A percentile compares a stretch with the other conserved stretches of the same genome.
Evolutionary conservation across 35 echinoderm and acorn worm species (phyloP).

Genomic region (Ophiothrix spiculata): DNA sequence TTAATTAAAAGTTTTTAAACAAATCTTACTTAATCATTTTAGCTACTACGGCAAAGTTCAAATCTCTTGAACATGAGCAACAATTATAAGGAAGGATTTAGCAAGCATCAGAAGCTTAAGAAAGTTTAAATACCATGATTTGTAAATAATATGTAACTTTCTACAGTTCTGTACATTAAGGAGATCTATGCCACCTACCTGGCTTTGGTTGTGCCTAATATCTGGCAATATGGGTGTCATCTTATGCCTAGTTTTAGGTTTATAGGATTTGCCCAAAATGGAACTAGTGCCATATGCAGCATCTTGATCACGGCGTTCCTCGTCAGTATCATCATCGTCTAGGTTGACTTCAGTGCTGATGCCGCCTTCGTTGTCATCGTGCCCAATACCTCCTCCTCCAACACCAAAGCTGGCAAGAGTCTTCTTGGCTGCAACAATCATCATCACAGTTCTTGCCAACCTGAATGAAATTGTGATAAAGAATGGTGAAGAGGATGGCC

Average conservation of each 20-base stretch:
- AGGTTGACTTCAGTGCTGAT: constrained; percentile 22
- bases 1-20: too few relatives aligned
- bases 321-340: constrained; percentile 44
- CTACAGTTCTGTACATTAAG: too few relatives aligned
- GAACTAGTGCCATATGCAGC: constrained; percentile 55
- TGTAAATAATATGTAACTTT: too few relatives aligned
- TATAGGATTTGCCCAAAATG: constrained; percentile 97
- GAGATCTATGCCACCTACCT: too few relatives aligned
- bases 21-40: too few relatives aligned
- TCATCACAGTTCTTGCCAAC: constrained; percentile 86
- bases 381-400: not conserved
- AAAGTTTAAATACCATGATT: too few relatives aligned
- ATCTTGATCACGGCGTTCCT: constrained; percentile 9
- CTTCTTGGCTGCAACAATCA: constrained; percentile 73
- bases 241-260: constrained; percentile 97
- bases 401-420: constrained; percentile 12
- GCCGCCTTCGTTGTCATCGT: constrained; percentile 21
- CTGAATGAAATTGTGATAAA: too few relatives aligned
- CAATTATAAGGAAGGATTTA: too few relatives aligned
- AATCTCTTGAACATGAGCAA: too few relatives aligned
- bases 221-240: constrained; percentile 84
- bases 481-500: too few relatives aligned
- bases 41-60: too few relatives aligned
- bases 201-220: constrained; percentile 90
- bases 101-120: too few relatives aligned